Conservation (phyloP, 2,888 invertebrate species). For the Slavum lentiscoides region DNA sequence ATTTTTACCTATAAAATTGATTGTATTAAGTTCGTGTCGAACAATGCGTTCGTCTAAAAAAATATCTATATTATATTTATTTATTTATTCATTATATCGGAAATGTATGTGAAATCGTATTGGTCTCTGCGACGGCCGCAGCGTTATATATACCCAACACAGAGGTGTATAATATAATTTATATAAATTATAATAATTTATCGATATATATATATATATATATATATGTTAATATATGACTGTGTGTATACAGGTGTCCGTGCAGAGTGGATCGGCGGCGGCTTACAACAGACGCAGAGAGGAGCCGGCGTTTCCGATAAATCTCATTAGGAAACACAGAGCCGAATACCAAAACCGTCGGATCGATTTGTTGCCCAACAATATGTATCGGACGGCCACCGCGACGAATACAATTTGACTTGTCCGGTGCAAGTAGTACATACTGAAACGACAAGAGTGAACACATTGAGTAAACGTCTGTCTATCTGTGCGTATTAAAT, state of each 20-base stretch:
- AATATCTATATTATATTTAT: conserved; percentile 1
- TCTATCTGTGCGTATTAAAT: too few relatives aligned
- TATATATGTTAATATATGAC: too few relatives aligned
- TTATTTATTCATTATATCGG: not conserved
- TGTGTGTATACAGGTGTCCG: too few relatives aligned
- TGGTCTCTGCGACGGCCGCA: not conserved
- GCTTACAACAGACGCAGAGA: conserved; percentile 7
- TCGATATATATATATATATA: not conserved
- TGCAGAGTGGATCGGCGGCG: not conserved
- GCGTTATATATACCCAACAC: too few relatives aligned
- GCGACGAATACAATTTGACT: conserved; percentile 59
- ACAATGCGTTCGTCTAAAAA: conserved; percentile 9
- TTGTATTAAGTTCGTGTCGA: conserved; percentile 25
- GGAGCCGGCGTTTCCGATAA: not conserved
- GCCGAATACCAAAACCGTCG: conserved; percentile 39
- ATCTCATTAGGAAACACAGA: conserved; percentile 41
- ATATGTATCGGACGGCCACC: conserved; percentile 57
- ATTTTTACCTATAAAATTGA: conserved; percentile 11
- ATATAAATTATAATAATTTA: too few relatives aligned
- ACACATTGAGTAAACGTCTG: too few relatives aligned
- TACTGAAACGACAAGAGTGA: conserved; percentile 55
- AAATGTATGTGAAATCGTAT: not conserved
- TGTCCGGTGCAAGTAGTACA: conserved; percentile 59
- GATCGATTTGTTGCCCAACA: conserved; percentile 36
- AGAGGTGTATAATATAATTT: too few relatives aligned